These are phyloP conservation scores for Aldabrachelys gigantea DNA, from an alignment of 2,113 vertebrate genomes.

Conservation along the genomic window DNA sequence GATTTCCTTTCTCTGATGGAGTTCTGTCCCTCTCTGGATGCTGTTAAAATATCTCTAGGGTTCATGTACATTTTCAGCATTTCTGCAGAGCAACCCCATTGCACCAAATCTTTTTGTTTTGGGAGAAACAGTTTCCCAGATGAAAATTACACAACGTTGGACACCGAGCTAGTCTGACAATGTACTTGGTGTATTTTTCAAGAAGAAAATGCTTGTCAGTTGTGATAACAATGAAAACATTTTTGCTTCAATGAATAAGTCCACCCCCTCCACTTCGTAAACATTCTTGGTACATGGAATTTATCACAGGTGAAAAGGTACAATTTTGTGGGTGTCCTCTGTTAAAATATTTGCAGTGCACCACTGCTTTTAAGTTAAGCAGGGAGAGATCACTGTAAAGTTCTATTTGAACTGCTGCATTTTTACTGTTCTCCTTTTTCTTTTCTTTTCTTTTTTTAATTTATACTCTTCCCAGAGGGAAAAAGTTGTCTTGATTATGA, in stretches of 20 bases:
- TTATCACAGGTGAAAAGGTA: background rate
- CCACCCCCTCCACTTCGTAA: background rate
- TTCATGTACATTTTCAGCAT: background rate
- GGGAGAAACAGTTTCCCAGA: background rate
- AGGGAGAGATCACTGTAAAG: background rate
- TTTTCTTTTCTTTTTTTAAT: constrained; percentile 33
- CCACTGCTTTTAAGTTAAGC: background rate
- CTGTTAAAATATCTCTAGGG: background rate
- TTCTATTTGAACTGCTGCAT: background rate
- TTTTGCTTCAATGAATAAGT: rapidly evolving
- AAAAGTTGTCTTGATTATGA: constrained; percentile 52
- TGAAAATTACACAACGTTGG: background rate
- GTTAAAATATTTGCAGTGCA: background rate
- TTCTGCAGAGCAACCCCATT: background rate
- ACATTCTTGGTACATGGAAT: background rate
- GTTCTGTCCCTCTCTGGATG: background rate
- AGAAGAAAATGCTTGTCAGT: background rate
- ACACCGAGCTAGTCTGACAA: background rate
- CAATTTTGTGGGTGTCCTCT: background rate
- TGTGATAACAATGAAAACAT: background rate
- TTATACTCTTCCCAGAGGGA: constrained; percentile 62
- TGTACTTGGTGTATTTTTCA: background rate
- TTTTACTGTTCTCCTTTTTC: background rate
- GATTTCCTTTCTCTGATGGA: background rate
- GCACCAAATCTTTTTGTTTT: background rate